Conservation (phyloP, 2,888 invertebrate genomes). For the Tholera decimalis region DNA sequence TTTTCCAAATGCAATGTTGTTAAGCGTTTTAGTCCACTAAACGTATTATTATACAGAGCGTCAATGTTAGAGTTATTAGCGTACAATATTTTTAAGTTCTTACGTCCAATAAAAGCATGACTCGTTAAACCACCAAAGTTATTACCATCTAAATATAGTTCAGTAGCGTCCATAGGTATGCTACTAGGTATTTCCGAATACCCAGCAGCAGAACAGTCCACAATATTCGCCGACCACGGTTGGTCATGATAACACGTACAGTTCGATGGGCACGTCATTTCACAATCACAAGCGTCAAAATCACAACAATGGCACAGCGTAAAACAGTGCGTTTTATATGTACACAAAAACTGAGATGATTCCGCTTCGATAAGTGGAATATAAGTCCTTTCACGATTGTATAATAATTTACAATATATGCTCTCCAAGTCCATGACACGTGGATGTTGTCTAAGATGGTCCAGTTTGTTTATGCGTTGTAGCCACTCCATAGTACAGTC, state of each 20-base stretch:
- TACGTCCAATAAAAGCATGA: conserved; percentile 97
- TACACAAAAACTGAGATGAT: conserved; percentile 97
- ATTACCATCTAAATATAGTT: conserved; percentile 98
- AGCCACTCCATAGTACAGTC: conserved; percentile 99
- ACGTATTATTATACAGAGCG: conserved; percentile 96
- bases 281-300: conserved; percentile 99
- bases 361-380: conserved; percentile 97
- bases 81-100: conserved; percentile 96
- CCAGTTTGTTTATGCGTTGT: conserved; percentile 96
- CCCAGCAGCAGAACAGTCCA: conserved; percentile 96
- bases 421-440: conserved; percentile 97
- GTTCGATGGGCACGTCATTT: conserved; percentile 98
- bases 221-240: conserved; percentile 98
- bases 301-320: conserved; percentile 99
- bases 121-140: conserved; percentile 96
- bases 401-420: conserved; percentile 96
- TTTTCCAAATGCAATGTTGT: conserved; percentile 96
- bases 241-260: conserved; percentile 99
- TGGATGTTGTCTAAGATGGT: conserved; percentile 96
- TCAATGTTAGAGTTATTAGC: conserved; percentile 97
- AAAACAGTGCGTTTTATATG: conserved; percentile 98
- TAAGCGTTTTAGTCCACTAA: conserved; percentile 96
- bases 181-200: conserved; percentile 96
- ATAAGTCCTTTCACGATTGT: conserved; percentile 96
- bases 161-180: conserved; percentile 98